Evolutionary conservation across 1,140 invertebrate species (phyloP).

Genomic region (Bemisia tabaci): DNA sequence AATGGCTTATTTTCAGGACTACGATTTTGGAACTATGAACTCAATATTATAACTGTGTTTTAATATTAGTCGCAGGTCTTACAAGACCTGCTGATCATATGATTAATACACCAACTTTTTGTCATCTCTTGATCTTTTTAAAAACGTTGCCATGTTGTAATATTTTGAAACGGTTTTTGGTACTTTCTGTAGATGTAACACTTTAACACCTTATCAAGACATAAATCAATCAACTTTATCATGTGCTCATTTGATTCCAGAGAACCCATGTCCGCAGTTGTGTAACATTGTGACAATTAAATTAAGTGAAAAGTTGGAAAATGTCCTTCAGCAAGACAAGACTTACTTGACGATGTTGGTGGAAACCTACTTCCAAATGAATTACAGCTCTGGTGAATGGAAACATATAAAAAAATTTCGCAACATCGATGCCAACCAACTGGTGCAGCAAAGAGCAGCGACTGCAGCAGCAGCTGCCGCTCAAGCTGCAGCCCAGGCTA

Average conservation of each 20-base stretch:
- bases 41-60: too few relatives aligned
- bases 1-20: too few relatives aligned
- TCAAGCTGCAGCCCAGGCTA: too few relatives aligned
- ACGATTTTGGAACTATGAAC: too few relatives aligned
- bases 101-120: too few relatives aligned
- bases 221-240: too few relatives aligned
- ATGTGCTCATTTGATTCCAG: slow-evolving; percentile 41
- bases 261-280: slow-evolving; percentile 86
- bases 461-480: background rate
- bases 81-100: too few relatives aligned
- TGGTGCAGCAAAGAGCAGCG: background rate
- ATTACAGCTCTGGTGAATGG: slow-evolving; percentile 89
- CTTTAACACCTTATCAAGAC: too few relatives aligned
- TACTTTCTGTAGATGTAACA: too few relatives aligned
- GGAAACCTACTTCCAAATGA: slow-evolving; percentile 94
- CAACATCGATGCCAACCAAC: slow-evolving; percentile 12
- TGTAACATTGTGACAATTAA: slow-evolving; percentile 88
- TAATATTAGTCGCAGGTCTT: too few relatives aligned
- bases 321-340: slow-evolving; percentile 57
- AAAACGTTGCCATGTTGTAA: background rate
- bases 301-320: slow-evolving; percentile 75
- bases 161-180: too few relatives aligned
- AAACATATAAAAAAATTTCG: slow-evolving; percentile 76
- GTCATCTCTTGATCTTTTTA: background rate
- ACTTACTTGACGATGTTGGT: slow-evolving; percentile 56